Conservation (phyloP, 2,888 invertebrate species). For the Drosophila pegasa region DNA sequence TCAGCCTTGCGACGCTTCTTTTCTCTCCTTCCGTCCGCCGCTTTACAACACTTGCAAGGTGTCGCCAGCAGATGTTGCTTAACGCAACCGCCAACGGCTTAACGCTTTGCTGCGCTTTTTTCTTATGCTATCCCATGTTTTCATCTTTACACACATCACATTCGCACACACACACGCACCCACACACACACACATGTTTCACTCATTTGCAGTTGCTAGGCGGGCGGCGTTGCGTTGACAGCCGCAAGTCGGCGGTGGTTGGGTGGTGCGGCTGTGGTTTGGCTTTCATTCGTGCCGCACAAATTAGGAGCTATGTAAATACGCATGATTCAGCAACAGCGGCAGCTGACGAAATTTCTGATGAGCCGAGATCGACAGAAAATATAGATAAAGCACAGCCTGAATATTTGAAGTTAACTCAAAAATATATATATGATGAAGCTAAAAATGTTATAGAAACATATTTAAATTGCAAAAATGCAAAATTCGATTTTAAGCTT, state of each 20-base stretch:
- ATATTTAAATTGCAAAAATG: neutral
- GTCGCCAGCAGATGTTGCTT: conserved; percentile 75
- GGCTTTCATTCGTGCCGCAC: conserved; percentile 26
- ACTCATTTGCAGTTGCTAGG: conserved; percentile 64
- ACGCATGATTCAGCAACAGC: conserved; percentile 30
- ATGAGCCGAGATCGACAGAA: conserved; percentile 9
- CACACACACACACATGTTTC: conserved; percentile 31
- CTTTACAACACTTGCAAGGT: conserved; percentile 61
- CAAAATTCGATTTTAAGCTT: neutral
- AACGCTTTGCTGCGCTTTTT: conserved; percentile 62
- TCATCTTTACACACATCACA: conserved; percentile 22
- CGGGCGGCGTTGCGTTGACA: conserved; percentile 41
- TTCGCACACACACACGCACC: conserved; percentile 7
- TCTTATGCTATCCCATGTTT: conserved; percentile 40
- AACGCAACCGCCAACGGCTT: conserved; percentile 70
- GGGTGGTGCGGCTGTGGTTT: conserved; percentile 10
- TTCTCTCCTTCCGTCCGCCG: conserved; percentile 26
- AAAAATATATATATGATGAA: no score
- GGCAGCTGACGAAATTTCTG: conserved; percentile 11
- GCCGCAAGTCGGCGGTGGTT: conserved; percentile 19
- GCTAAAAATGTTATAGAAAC: neutral
- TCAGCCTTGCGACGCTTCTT: conserved; percentile 46
- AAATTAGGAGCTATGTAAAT: conserved; percentile 35
- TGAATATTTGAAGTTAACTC: no score
- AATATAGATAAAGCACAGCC: neutral